Percentiles rank a stretch among this genome's conserved stretches.
Evolutionary conservation across 2,113 vertebrate species (phyloP).

Genomic region (Eolophus roseicapilla): DNA sequence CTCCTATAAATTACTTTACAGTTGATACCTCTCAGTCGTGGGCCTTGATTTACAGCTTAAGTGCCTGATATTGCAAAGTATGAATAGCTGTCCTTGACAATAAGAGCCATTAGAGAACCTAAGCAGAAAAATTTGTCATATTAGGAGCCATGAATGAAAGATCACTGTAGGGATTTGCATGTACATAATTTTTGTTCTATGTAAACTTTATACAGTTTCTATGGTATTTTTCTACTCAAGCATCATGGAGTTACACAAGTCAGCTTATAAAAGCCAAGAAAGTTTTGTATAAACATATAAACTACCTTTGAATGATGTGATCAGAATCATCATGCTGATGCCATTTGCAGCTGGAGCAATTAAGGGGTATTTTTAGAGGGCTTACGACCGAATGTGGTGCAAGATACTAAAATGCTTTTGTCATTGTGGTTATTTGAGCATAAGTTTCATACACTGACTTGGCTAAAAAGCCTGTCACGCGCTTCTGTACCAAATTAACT

Average conservation of each 20-base stretch:
- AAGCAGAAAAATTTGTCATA: not conserved
- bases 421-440: not conserved
- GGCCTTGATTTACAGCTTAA: not conserved
- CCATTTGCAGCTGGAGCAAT: not conserved
- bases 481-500: not conserved
- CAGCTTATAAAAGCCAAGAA: not conserved
- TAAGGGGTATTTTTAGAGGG: not conserved
- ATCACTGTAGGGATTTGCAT: not conserved
- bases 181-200: not conserved
- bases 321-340: not conserved
- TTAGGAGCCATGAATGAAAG: not conserved
- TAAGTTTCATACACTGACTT: not conserved
- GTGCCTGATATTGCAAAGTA: not conserved
- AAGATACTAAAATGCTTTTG: not conserved
- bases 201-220: not conserved
- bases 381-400: not conserved
- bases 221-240: not conserved
- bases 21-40: not conserved
- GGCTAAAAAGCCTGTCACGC: not conserved
- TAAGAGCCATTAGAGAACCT: not conserved
- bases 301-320: not conserved
- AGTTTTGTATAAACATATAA: not conserved
- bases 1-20: not conserved
- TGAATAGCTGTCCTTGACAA: not conserved
- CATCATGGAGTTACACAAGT: not conserved